Conservation (phyloP, 2,113 vertebrate species). For the Prietella phreatophila region DNA sequence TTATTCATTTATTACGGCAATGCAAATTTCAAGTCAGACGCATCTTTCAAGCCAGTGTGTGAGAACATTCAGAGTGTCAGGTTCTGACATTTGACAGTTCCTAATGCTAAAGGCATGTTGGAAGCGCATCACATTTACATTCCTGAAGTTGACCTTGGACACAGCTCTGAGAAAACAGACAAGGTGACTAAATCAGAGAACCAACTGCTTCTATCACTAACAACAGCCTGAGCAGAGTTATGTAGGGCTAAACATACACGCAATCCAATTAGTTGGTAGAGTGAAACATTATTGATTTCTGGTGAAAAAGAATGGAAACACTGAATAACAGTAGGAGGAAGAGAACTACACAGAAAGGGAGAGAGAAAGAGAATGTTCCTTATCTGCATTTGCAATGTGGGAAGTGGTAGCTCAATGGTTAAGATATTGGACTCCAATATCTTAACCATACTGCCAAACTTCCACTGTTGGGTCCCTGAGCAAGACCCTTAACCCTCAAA, state of each 20-base stretch:
- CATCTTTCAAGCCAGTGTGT: not conserved
- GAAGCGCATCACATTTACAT: not conserved
- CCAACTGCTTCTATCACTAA: not conserved
- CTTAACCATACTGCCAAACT: too few relatives aligned
- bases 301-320: slow-evolving; percentile 1
- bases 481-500: too few relatives aligned
- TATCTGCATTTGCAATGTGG: not conserved
- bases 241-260: slow-evolving; percentile 55
- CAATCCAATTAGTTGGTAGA: slow-evolving; percentile 68
- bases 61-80: not conserved
- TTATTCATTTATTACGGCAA: not conserved
- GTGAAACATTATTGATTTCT: slow-evolving; percentile 68
- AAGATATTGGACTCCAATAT: too few relatives aligned
- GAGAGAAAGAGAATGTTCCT: not conserved
- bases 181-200: slow-evolving; percentile 4
- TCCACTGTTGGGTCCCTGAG: too few relatives aligned
- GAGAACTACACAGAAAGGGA: not conserved
- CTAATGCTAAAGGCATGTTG: not conserved
- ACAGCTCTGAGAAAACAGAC: not conserved
- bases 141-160: not conserved
- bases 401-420: too few relatives aligned
- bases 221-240: not conserved
- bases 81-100: slow-evolving; percentile 1
- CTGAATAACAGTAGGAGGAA: not conserved
- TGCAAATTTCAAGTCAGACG: not conserved